phyloP scores from a whole-genome alignment of 2,888 invertebrate species.

The Blastobasis lacticolella region DNA sequence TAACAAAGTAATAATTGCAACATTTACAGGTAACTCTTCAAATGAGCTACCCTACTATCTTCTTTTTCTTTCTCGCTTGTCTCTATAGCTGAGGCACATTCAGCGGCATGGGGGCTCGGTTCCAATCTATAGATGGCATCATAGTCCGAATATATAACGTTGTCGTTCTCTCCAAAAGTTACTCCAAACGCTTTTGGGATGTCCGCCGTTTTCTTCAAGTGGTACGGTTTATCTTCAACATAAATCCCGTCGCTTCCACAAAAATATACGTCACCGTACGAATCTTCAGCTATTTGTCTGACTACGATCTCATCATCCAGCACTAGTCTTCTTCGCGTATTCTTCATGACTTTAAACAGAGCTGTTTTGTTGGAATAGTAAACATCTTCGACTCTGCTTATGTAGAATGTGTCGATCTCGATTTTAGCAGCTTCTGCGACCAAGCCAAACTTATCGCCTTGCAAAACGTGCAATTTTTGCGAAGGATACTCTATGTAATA shows the following conservation, averaged over 20 bases:
- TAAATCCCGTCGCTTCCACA: conserved; percentile 46
- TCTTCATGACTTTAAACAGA: conserved; percentile 46
- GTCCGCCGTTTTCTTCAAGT: conserved; percentile 32
- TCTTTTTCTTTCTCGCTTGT: not conserved
- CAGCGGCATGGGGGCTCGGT: conserved; percentile 27
- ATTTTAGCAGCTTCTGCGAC: conserved; percentile 43
- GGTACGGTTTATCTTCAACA: conserved; percentile 47
- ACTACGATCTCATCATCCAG: conserved; percentile 39
- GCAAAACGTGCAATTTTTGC: conserved; percentile 45
- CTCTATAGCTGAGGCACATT: conserved; percentile 21
- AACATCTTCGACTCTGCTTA: conserved; percentile 39
- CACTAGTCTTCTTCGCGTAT: conserved; percentile 18
- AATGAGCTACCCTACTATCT: not conserved
- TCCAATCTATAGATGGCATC: conserved; percentile 38
- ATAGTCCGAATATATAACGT: conserved; percentile 45
- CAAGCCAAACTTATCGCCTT: conserved; percentile 35
- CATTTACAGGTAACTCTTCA: too few species aligned
- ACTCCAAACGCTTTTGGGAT: conserved; percentile 46
- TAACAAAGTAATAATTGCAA: too few species aligned
- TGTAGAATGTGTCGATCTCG: conserved; percentile 50
- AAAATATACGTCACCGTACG: conserved; percentile 49
- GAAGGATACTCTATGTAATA: conserved; percentile 58
- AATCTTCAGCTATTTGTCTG: conserved; percentile 50
- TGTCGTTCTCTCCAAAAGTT: conserved; percentile 49
- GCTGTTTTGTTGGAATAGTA: conserved; percentile 57